Percentiles rank a stretch among this genome's conserved stretches.
Evolutionary conservation across 2,888 invertebrate genomes (phyloP).

Genomic region (Apamea sordens): DNA sequence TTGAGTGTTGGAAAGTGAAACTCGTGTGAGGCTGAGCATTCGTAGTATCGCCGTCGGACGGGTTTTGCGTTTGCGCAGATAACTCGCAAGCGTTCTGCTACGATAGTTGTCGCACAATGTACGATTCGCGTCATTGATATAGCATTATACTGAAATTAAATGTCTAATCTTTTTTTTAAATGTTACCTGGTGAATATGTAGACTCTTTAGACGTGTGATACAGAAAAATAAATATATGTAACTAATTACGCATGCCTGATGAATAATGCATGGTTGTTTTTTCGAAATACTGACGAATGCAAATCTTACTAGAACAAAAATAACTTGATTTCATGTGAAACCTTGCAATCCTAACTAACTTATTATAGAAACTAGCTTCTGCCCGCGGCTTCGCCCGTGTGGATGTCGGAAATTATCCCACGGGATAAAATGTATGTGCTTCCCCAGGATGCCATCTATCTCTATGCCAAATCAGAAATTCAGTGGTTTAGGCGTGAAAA

Average conservation of each 20-base stretch:
- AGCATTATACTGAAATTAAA: slow-evolving; percentile 58
- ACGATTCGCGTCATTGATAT: slow-evolving; percentile 71
- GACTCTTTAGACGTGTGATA: background rate
- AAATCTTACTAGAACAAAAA: background rate
- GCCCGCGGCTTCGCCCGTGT: too few species aligned
- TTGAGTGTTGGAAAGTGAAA: slow-evolving; percentile 53
- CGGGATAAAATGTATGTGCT: too few species aligned
- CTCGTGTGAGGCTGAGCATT: slow-evolving; percentile 45
- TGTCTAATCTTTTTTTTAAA: slow-evolving; percentile 17
- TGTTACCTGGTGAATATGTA: slow-evolving; percentile 2
- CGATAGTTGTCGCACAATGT: slow-evolving; percentile 77
- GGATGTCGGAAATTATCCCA: too few species aligned
- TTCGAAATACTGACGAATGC: background rate
- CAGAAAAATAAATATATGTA: background rate
- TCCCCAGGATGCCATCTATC: too few species aligned
- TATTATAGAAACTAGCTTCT: background rate
- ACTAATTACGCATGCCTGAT: background rate
- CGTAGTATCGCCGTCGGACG: slow-evolving; percentile 65
- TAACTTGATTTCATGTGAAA: background rate
- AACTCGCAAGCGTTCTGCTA: slow-evolving; percentile 73
- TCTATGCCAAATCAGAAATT: too few species aligned
- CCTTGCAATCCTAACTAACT: background rate
- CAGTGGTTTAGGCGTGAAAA: too few species aligned
- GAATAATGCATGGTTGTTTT: background rate
- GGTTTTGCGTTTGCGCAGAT: slow-evolving; percentile 75